Conservation (phyloP, 2,888 invertebrate species). For the Troides oblongomaculatus region DNA sequence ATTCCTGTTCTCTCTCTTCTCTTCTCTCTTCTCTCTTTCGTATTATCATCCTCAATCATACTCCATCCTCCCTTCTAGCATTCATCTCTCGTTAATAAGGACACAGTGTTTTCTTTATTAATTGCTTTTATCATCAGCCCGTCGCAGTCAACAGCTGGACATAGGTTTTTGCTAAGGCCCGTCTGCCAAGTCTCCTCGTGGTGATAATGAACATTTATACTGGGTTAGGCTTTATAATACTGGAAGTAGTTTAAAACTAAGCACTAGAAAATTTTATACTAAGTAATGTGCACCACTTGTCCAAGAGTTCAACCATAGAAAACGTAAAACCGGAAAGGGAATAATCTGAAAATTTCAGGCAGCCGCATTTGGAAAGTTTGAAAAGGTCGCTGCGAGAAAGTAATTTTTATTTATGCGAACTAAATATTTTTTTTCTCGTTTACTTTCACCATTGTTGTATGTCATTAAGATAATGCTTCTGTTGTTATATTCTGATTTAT, state of each 20-base stretch:
- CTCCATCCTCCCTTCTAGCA: too few species aligned
- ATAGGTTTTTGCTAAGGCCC: too few species aligned
- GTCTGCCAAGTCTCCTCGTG: too few species aligned
- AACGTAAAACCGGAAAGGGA: conserved; percentile 20
- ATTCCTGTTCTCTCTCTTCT: too few species aligned
- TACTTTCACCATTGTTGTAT: conserved; percentile 1
- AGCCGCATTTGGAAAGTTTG: conserved; percentile 15
- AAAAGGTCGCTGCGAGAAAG: conserved; percentile 7
- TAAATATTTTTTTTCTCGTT: conserved; percentile 7
- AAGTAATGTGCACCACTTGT: conserved; percentile 8
- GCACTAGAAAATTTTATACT: conserved; percentile 1
- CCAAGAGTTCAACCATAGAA: conserved; percentile 15
- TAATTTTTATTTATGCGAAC: conserved; percentile 17
- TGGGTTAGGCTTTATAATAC: conserved; percentile 3
- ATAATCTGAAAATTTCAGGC: conserved; percentile 12
- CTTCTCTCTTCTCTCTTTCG: too few species aligned
- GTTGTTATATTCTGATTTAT: not conserved
- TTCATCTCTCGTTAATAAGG: too few species aligned
- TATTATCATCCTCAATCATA: too few species aligned
- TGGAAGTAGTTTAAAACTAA: conserved; percentile 12
- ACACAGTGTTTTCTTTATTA: too few species aligned
- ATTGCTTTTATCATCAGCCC: too few species aligned
- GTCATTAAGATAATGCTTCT: conserved; percentile 12
- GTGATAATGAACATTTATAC: not conserved
- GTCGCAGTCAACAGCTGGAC: too few species aligned